Evolutionary conservation across 2,113 vertebrate species (phyloP).

Genomic region (Archocentrus centrarchus): DNA sequence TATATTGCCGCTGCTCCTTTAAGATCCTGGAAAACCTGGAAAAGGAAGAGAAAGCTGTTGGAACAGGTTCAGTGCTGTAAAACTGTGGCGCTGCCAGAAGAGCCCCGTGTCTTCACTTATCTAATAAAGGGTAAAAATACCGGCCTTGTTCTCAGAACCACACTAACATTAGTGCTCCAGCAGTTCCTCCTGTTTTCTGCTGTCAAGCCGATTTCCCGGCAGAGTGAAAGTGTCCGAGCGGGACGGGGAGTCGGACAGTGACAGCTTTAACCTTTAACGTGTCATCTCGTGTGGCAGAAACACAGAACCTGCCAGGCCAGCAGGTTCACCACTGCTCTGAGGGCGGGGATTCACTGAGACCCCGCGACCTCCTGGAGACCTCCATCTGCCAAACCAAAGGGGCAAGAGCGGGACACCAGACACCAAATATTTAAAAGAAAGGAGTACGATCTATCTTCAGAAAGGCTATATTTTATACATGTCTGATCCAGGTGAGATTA

Average conservation of each 20-base stretch:
- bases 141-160: not conserved
- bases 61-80: too few species aligned
- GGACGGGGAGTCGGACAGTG: not conserved
- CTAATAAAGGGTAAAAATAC: not conserved
- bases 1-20: too few species aligned
- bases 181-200: conserved; percentile 13
- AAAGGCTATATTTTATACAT: not conserved
- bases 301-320: conserved; percentile 15
- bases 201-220: conserved; percentile 14
- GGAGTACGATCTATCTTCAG: not conserved
- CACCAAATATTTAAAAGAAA: not conserved
- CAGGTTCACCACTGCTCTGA: conserved; percentile 5
- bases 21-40: too few species aligned
- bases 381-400: conserved; percentile 49
- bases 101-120: not conserved
- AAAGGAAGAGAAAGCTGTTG: too few species aligned
- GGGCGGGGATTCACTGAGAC: conserved; percentile 28
- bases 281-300: conserved; percentile 34
- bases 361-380: conserved; percentile 42
- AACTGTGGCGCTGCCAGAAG: not conserved
- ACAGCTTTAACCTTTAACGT: conserved; percentile 57
- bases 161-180: not conserved
- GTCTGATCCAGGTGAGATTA: not conserved
- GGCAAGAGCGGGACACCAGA: not conserved
- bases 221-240: not conserved